Base-by-base conservation (phyloP, 2,797 vertebrate genomes). In the Hylomyscus alleni region DNA sequence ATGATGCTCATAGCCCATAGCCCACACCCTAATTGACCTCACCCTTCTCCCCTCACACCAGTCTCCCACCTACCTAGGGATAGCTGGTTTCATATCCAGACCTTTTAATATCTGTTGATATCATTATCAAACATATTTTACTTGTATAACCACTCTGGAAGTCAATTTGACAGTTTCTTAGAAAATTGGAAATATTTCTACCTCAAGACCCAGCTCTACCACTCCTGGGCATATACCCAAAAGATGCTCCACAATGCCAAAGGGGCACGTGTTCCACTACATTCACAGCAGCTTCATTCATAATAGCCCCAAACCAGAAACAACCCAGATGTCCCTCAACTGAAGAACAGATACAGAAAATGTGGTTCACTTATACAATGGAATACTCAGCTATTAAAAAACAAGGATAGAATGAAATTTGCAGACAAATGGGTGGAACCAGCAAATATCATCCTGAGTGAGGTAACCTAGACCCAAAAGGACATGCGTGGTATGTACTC, bases 1-100 rank as follows among this genome's bases (percentile, higher is more conserved):
- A 2, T 24, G 54, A 52, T 82, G 12, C 80, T 65, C 54, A 1
- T 0, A 10, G 29, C 15, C 60, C 7, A 10, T 47, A 47, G 67
- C 11, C 29, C 47, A 3, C 3, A 3, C 65, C 40, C 58, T 31
- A 3, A 6, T 5, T 26, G 14, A 10, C 67, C 14, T 24, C 14
- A 65, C 34, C 40, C 1, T 24, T 24, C 19, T 50, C 62, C 50
- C 17, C 11, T 34, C 9, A 12, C 2, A 0, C 1, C 2, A n/a
- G 9, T 37, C 7, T 1, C 58, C 20, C 7, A 22, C n/a, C 62
- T 67, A 47, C 29, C 84, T 26, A 22, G 37, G 47, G 65, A 60
- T 13, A 62, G n/a, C 6, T 62, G 31, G 47, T 34, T 26, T 89
- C 52, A 54, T 34, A 62, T 89, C 78, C 37, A 82, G 31, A 73